phyloP scores from a whole-genome alignment of 2,113 vertebrate genomes.

The Castor canadensis region DNA sequence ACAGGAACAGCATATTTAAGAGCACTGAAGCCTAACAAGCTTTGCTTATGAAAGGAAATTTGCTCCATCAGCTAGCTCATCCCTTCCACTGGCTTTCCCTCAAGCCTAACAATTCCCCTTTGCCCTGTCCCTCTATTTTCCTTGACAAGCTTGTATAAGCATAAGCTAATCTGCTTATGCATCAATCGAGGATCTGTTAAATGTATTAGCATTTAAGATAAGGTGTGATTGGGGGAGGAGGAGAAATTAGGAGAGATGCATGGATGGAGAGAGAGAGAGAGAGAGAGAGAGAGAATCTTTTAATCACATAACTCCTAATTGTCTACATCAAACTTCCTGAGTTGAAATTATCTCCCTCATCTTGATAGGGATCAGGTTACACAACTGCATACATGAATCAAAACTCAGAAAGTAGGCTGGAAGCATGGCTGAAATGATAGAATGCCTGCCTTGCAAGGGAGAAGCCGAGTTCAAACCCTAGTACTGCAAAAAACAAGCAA shows the following conservation, averaged over 20 bases:
- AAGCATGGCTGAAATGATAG: too few species aligned
- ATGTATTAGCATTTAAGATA: neutral
- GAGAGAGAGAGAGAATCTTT: neutral
- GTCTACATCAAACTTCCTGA: neutral
- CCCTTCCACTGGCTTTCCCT: neutral
- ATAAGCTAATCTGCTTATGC: neutral
- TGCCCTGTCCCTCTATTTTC: neutral
- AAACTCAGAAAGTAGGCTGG: too few species aligned
- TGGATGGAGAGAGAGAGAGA: too few species aligned
- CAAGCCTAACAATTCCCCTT: neutral
- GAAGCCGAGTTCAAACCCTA: too few species aligned
- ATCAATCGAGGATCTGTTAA: neutral
- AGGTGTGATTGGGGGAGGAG: neutral
- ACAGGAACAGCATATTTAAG: neutral
- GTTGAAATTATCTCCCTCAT: neutral
- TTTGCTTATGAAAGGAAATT: neutral
- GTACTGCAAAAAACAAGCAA: too few species aligned
- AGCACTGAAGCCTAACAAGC: neutral
- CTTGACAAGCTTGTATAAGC: neutral
- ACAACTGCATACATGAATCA: neutral
- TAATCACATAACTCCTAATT: neutral
- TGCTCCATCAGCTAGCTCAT: neutral
- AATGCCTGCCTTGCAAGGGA: too few species aligned
- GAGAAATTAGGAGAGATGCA: too few species aligned
- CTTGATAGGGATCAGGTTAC: neutral